phyloP scores from a whole-genome alignment of 2,113 vertebrate species.

The Protobothrops flavoviridis region DNA sequence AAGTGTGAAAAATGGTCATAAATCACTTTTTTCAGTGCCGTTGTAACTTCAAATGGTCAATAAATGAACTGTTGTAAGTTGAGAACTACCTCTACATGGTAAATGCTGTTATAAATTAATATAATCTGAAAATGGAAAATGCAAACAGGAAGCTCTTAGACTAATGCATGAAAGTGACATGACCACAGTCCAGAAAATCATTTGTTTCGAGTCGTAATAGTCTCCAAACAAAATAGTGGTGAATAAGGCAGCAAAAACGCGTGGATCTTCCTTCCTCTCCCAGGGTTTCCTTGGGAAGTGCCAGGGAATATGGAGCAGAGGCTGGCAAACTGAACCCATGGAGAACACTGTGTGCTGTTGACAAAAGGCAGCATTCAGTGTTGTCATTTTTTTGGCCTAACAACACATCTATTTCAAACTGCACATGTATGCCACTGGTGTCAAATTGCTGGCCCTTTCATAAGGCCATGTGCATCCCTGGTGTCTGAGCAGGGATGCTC shows the following conservation, averaged over 20 bases:
- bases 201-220: slow-evolving; percentile 17
- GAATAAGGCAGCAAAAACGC: slow-evolving; percentile 7
- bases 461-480: not conserved
- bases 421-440: not conserved
- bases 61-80: not conserved
- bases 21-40: not conserved
- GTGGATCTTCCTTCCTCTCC: not conserved
- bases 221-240: slow-evolving; percentile 46
- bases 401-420: not conserved
- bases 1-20: not conserved
- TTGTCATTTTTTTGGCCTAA: not conserved
- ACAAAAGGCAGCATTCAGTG: not conserved
- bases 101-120: slow-evolving; percentile 39
- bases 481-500: not conserved
- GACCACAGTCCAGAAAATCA: slow-evolving; percentile 17
- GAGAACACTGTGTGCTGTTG: slow-evolving; percentile 9
- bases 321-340: slow-evolving; percentile 44
- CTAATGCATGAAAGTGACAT: not conserved
- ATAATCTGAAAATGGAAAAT: slow-evolving; percentile 10
- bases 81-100: not conserved
- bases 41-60: not conserved
- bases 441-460: not conserved
- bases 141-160: slow-evolving; percentile 29
- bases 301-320: not conserved
- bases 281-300: slow-evolving; percentile 53